Evolutionary conservation across 2,888 invertebrate species (phyloP).

Genomic region (Hydraecia micacea): DNA sequence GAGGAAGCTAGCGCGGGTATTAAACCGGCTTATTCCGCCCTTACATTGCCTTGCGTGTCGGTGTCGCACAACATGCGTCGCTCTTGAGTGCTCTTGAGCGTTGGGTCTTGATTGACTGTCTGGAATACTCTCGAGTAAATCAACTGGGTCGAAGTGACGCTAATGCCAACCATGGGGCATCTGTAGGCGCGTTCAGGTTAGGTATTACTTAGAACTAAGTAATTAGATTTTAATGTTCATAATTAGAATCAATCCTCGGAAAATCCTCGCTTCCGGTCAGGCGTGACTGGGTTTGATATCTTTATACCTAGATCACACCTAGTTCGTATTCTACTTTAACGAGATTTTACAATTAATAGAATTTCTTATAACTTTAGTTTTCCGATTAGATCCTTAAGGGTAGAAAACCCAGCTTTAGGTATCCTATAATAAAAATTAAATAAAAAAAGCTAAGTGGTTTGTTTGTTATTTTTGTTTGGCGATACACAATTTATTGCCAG

Average conservation of each 20-base stretch:
- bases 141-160: constrained; percentile 2
- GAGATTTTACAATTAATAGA: background rate
- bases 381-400: background rate
- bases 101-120: background rate
- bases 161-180: constrained; percentile 12
- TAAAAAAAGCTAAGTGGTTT: constrained; percentile 9
- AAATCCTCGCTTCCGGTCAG: background rate
- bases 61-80: constrained; percentile 39
- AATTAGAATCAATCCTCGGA: background rate
- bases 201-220: background rate
- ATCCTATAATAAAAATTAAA: background rate
- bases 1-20: constrained; percentile 75
- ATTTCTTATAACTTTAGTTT: background rate
- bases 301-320: background rate
- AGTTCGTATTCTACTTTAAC: background rate
- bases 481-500: constrained; percentile 46
- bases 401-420: background rate
- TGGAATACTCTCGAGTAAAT: constrained; percentile 33
- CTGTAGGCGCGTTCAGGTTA: constrained; percentile 7
- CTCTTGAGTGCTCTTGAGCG: constrained; percentile 31
- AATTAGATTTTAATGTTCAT: background rate
- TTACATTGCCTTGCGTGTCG: constrained; percentile 71
- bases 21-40: constrained; percentile 81
- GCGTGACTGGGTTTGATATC: background rate
- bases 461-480: constrained; percentile 20